Percentiles rank a stretch among this genome's conserved stretches.
Evolutionary conservation across 2,888 invertebrate species (phyloP).

Genomic region (Tipula confusa): DNA sequence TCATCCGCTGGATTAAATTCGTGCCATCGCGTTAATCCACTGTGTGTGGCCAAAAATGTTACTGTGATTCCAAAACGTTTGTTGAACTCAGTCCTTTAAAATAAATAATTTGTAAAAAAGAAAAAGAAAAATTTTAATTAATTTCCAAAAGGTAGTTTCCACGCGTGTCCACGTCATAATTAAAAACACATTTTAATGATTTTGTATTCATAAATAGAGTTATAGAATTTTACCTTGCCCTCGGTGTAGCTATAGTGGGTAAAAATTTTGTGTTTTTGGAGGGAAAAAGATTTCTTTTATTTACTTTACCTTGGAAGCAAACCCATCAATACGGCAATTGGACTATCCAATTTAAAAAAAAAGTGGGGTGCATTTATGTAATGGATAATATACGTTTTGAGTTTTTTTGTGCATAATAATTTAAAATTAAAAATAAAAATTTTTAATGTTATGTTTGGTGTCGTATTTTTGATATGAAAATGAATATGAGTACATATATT

Average conservation of each 20-base stretch:
- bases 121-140: not conserved
- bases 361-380: slow-evolving; percentile 40
- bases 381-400: slow-evolving; percentile 13
- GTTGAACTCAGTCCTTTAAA: slow-evolving; percentile 70
- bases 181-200: not conserved
- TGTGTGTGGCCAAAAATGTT: slow-evolving; percentile 85
- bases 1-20: slow-evolving; percentile 60
- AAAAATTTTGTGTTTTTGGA: not conserved
- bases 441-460: not conserved
- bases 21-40: slow-evolving; percentile 86
- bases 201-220: slow-evolving; percentile 29
- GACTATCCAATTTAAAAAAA: slow-evolving; percentile 58
- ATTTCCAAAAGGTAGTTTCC: not conserved
- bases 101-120: not conserved
- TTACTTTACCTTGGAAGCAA: slow-evolving; percentile 86
- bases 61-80: slow-evolving; percentile 79
- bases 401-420: not conserved
- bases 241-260: not conserved
- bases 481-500: not conserved
- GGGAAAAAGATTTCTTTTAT: not conserved
- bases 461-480: not conserved
- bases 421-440: not conserved
- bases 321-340: slow-evolving; percentile 90
- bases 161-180: not conserved
- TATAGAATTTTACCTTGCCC: slow-evolving; percentile 27